phyloP scores from a whole-genome alignment of 2,797 vertebrate species.

The Xiphorhynchus erythropygius region DNA sequence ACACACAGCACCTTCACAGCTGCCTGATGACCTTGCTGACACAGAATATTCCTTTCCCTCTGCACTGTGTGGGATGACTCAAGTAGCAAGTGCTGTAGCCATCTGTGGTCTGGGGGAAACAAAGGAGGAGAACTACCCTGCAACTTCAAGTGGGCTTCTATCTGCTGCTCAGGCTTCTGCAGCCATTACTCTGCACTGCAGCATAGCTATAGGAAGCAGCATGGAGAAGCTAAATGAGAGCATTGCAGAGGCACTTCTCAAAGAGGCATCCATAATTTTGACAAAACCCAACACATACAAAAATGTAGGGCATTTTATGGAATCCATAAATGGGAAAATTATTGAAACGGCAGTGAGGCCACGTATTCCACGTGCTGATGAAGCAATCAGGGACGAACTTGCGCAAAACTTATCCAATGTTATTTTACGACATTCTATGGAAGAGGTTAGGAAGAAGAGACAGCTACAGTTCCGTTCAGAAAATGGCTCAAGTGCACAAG shows the following conservation, averaged over 20 bases:
- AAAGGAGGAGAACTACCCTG: conserved; percentile 72
- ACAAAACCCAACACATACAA: conserved; percentile 81
- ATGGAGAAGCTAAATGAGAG: conserved; percentile 83
- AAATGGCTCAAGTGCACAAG: conserved; percentile 59
- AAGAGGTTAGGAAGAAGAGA: conserved; percentile 84
- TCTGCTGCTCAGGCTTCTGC: conserved; percentile 83
- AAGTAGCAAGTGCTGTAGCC: conserved; percentile 89
- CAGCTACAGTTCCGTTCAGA: conserved; percentile 72
- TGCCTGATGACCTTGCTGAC: not conserved
- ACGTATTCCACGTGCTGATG: conserved; percentile 75
- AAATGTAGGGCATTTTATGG: conserved; percentile 86
- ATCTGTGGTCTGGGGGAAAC: conserved; percentile 84
- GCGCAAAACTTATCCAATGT: conserved; percentile 87
- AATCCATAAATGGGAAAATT: conserved; percentile 86
- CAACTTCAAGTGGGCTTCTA: conserved; percentile 80
- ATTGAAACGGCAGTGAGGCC: conserved; percentile 83
- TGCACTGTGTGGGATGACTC: conserved; percentile 90
- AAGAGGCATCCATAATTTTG: conserved; percentile 85
- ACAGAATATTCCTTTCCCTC: conserved; percentile 86
- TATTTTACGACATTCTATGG: conserved; percentile 87
- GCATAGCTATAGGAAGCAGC: conserved; percentile 80
- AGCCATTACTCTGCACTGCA: conserved; percentile 81
- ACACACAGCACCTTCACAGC: conserved; percentile 38
- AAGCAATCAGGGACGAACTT: conserved; percentile 82
- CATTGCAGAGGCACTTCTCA: conserved; percentile 87